Base-by-base conservation (phyloP, 1,140 invertebrate genomes). In the Drosophila azteca region DNA sequence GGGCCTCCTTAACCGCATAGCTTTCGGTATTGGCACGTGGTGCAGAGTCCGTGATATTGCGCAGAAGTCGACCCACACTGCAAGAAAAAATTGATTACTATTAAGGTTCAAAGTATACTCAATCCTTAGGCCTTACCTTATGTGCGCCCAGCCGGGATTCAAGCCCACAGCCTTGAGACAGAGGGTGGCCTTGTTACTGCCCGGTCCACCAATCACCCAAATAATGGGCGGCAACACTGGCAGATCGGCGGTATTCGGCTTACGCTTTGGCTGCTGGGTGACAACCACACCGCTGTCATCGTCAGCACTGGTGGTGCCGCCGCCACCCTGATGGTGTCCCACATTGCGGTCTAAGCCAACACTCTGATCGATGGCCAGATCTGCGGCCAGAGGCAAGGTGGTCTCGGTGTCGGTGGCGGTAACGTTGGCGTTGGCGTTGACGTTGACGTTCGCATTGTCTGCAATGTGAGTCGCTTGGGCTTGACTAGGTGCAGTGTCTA, bases 131-230 rank as follows among this genome's bases (percentile, higher is more conserved):
- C 31, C 54, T 57, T 79, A 94, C 94, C 94, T 94, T 22, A 96
- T 93, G 79, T 96, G 96, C 2, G 94, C 93, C 96, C 96, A 97
- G 2, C 95, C 95, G 0, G 94, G 93, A 73, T 94, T 93, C 31
- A 95, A 93, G 1, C 92, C 83, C 0, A 96, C 93, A 0, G 95
- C 95, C 76, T 95, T 94, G 29, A 94, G 92, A 85, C 96, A 96
- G 13, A 97, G 90, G 0, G 93, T 92, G 11, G 95, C 94, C 90
- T 97, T 97, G 68, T 94, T 94, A 77, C 95, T 96, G 29, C 96
- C 96, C 0, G 96, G 96, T 15, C 96, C 96, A 46, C 96, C 96
- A 69, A 97, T 95, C 0, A 97, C 95, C 95, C 96, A 97, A 52
- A 97, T 94, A 31, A 95, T 94, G 6, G 94, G 92, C 0, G 95